phyloP scores from a whole-genome alignment of 2,113 vertebrate genomes.

The Pica pica region DNA sequence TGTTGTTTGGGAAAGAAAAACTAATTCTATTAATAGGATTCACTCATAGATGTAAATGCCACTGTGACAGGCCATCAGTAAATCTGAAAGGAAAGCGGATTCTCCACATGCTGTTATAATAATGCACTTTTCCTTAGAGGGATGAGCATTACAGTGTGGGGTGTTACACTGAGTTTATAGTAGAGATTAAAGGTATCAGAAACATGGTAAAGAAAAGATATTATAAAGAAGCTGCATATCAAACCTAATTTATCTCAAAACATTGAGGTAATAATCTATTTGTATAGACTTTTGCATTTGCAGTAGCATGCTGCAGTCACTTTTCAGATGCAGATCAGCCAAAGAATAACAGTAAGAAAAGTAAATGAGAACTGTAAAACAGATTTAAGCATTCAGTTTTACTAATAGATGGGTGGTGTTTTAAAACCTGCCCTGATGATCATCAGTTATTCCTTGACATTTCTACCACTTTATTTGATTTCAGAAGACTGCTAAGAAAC shows the following conservation, averaged over 20 bases:
- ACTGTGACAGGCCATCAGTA: background rate
- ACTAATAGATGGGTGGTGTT: background rate
- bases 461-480: background rate
- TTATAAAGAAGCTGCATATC: background rate
- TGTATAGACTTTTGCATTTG: background rate
- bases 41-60: background rate
- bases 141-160: background rate
- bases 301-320: background rate
- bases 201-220: background rate
- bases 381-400: background rate
- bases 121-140: background rate
- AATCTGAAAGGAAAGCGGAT: background rate
- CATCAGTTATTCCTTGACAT: background rate
- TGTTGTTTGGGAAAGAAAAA: background rate
- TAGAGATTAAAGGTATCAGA: background rate
- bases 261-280: background rate
- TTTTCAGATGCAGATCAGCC: background rate
- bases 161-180: background rate
- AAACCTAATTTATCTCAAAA: background rate
- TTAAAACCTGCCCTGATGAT: background rate
- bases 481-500: background rate
- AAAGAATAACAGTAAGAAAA: background rate
- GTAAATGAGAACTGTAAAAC: background rate
- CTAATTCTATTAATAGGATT: background rate
- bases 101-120: background rate